A percentile compares a stretch with the other conserved stretches of the same genome.
These are phyloP conservation scores for Vidua chalybeata DNA, from an alignment of 2,113 vertebrate species.

Conservation along the genomic window DNA sequence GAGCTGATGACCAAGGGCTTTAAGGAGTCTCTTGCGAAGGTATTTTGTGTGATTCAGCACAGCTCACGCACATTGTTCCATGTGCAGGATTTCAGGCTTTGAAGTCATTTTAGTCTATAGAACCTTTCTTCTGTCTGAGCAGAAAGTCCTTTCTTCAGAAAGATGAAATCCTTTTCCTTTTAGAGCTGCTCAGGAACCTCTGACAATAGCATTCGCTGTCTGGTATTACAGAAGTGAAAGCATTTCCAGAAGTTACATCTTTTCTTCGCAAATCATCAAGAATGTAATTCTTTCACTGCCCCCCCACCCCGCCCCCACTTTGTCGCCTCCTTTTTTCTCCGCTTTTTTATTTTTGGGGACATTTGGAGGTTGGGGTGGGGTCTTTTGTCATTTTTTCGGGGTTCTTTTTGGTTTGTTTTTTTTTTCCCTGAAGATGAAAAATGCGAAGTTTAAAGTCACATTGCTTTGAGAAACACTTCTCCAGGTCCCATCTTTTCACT, in stretches of 20 bases:
- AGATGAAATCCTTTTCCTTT: background rate
- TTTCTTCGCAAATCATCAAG: background rate
- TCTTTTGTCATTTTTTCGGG: fast-evolving
- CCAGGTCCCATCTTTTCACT: background rate
- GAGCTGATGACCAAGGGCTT: background rate
- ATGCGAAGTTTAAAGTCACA: background rate
- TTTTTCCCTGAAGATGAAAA: background rate
- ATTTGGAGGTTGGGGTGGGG: fast-evolving
- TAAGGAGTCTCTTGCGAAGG: background rate
- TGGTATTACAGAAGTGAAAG: background rate
- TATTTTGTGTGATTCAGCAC: background rate
- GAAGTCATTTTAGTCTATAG: background rate
- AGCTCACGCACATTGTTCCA: background rate
- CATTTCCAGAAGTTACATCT: background rate
- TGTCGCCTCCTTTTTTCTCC: fast-evolving
- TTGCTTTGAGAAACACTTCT: background rate
- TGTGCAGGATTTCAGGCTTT: background rate
- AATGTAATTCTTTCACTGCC: background rate
- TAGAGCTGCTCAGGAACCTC: background rate
- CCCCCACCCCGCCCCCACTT: no score
- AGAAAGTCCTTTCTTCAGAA: background rate
- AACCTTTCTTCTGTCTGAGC: background rate
- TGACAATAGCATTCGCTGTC: background rate
- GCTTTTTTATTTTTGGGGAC: background rate
- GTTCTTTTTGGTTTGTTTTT: background rate